phyloP scores from a whole-genome alignment of 92 coral and sea anemone species.

The Palythoa heliodiscus region DNA sequence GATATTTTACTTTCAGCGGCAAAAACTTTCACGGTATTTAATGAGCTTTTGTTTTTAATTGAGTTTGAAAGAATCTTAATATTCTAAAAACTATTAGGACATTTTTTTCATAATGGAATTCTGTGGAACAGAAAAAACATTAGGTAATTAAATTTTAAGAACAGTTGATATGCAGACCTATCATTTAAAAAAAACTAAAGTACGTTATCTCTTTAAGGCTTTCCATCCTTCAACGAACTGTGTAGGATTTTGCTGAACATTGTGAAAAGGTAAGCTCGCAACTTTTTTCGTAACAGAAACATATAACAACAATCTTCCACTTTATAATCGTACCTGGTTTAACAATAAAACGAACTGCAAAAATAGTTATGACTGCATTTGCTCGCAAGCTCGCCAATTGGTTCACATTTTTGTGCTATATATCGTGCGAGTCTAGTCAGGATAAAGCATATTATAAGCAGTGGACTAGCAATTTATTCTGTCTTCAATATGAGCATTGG shows the following conservation, averaged over 20 bases:
- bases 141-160: neutral
- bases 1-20: neutral
- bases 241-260: neutral
- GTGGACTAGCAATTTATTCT: too few relatives aligned
- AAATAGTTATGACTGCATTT: too few relatives aligned
- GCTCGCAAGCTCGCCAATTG: too few relatives aligned
- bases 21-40: neutral
- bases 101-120: neutral
- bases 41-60: neutral
- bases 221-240: neutral
- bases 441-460: too few relatives aligned
- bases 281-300: too few relatives aligned
- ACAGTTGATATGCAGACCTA: neutral
- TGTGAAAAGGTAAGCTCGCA: neutral
- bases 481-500: too few relatives aligned
- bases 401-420: too few relatives aligned
- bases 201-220: neutral
- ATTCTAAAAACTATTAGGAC: neutral
- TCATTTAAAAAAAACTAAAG: neutral
- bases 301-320: too few relatives aligned
- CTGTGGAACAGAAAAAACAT: neutral
- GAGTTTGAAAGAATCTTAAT: neutral
- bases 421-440: too few relatives aligned
- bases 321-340: too few relatives aligned
- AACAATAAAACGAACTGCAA: too few relatives aligned